Evolutionary conservation across 2,888 invertebrate species (phyloP).

Genomic region (Aphidius colemani): DNA sequence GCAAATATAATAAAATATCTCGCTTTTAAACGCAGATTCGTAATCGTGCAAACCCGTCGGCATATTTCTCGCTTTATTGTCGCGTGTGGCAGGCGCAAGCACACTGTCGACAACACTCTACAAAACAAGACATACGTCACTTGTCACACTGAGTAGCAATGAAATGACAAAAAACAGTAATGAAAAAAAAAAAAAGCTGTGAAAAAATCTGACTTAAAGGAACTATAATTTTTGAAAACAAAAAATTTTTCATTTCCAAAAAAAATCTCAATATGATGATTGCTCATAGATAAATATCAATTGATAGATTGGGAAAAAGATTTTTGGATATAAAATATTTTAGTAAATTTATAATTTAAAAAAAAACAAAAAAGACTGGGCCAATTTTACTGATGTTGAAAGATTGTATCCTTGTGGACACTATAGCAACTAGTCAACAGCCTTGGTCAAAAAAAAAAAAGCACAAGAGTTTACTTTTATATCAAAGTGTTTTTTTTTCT

Average conservation of each 20-base stretch:
- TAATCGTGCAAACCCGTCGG: conserved; percentile 22
- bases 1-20: too few species aligned
- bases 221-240: not conserved
- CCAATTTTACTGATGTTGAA: not conserved
- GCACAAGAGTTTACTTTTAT: conserved; percentile 59
- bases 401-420: conserved; percentile 11
- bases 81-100: conserved; percentile 20
- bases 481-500: conserved; percentile 26
- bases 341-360: not conserved
- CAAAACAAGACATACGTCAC: conserved; percentile 45
- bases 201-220: conserved; percentile 5
- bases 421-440: conserved; percentile 20
- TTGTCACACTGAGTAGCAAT: conserved; percentile 32
- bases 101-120: conserved; percentile 42
- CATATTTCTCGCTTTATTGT: conserved; percentile 18
- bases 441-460: conserved; percentile 35
- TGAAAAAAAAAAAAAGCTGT: conserved; percentile 14
- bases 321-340: too few species aligned
- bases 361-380: not conserved
- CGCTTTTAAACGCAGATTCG: not conserved
- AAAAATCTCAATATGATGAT: conserved; percentile 5
- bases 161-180: conserved; percentile 30
- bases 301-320: too few species aligned
- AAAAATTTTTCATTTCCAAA: conserved; percentile 7
- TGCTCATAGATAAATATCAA: too few species aligned